These are phyloP conservation scores for Tarsius wallacei DNA, from an alignment of 2,797 vertebrate genomes.

Conservation along the genomic window DNA sequence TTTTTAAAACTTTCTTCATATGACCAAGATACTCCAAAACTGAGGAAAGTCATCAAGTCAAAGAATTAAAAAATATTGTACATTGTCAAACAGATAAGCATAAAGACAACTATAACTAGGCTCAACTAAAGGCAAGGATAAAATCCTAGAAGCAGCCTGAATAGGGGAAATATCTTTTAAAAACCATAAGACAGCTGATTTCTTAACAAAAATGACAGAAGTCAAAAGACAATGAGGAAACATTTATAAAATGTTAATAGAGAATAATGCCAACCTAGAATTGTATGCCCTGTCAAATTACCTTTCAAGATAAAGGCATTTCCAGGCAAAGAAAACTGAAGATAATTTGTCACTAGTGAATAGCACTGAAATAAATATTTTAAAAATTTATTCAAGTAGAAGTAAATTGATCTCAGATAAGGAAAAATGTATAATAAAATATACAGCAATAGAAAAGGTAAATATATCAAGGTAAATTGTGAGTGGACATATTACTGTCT, in stretches of 20 bases:
- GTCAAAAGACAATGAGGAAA: not conserved
- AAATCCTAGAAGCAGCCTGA: not conserved
- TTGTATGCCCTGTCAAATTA: not conserved
- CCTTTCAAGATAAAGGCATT: not conserved
- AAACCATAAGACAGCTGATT: not conserved
- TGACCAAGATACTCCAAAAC: not conserved
- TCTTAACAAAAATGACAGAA: not conserved
- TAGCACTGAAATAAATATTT: not conserved
- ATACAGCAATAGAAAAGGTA: not conserved
- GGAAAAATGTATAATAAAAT: not conserved
- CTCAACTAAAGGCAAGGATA: not conserved
- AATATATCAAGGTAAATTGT: not conserved
- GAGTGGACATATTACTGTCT: not conserved
- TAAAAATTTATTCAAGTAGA: not conserved
- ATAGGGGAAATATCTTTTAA: not conserved
- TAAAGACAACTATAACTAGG: not conserved
- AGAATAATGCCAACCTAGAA: not conserved
- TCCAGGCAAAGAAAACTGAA: not conserved
- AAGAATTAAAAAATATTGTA: not conserved
- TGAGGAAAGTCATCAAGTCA: not conserved
- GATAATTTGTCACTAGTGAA: not conserved
- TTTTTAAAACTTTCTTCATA: not conserved
- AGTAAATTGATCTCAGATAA: not conserved
- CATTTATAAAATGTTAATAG: not conserved
- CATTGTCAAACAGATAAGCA: not conserved